Evolutionary conservation across 2,888 invertebrate species (phyloP), one percentile per base, ranked within the genome.

Genomic region (Pharmacophagus antenor): DNA sequence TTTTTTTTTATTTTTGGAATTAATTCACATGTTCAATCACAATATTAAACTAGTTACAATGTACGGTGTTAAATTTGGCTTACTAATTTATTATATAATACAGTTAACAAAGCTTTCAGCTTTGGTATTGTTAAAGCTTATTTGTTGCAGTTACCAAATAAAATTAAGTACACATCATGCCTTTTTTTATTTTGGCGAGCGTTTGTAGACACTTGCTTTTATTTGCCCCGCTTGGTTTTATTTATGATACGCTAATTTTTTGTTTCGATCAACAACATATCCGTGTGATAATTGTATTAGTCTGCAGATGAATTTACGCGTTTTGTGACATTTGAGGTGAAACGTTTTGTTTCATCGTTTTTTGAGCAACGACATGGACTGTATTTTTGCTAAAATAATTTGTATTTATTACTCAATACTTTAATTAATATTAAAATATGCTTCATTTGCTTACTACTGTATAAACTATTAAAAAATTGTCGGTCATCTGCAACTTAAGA

Each of bases 71-170:
- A 62, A 67, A 71, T 71, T 66, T 62, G 69, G 67, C 51, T 61
- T 61, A 52, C 18, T 61, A 52, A 52, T 61, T 52, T 48, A 25
- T 60, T 50, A 51, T 37, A 60, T 51, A 52, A 41, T 37, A 41
- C 55, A 41, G 37, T 41, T 62, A 41, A 41, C 17, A 56, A 61
- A 53, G 52, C 56, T 72, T 73, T 72, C 73, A 69, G 76, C 77
- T 76, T 77, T 71, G 62, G 72, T 76, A 77, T 80, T 81, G 76
- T 82, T 78, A 72, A 76, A 76, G 77, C 80, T 81, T 80, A 62
- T 67, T 70, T 80, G 77, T 85, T 81, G 80, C 84, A 85, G 86
- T 88, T 88, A 88, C 88, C 88, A 86, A 85, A 85, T 85, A 85
- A 86, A 85, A 77, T 77, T 80, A 82, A 84, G 82, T 84, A 84